Evolutionary conservation across 2,113 vertebrate genomes (phyloP).

Genomic region (Tyrannus savana): DNA sequence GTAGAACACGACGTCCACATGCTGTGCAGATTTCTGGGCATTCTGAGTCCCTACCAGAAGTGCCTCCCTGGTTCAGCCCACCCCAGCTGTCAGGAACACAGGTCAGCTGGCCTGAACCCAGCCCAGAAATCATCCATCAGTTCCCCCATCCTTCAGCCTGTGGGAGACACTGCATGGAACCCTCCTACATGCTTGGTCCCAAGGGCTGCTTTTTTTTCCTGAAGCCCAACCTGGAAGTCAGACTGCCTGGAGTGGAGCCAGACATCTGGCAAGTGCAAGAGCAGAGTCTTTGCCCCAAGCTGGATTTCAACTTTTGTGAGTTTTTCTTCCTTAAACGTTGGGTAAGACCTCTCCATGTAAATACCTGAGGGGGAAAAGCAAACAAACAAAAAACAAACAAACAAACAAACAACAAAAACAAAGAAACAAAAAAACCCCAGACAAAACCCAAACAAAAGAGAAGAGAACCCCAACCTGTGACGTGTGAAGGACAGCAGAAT

Average conservation of each 20-base stretch:
- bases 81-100: background rate
- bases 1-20: rapidly evolving
- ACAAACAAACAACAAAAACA: no score
- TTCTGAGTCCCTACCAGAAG: background rate
- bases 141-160: background rate
- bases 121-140: background rate
- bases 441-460: background rate
- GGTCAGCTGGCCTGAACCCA: background rate
- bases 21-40: background rate
- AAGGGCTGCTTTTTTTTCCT: background rate
- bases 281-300: background rate
- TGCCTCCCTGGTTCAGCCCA: background rate
- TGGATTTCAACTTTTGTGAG: background rate
- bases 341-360: background rate
- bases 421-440: background rate
- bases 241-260: background rate
- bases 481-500: background rate
- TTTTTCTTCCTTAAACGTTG: background rate
- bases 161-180: background rate
- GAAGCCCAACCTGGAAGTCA: background rate
- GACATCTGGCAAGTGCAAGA: background rate
- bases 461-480: background rate
- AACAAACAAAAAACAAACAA: no score
- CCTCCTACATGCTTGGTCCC: background rate
- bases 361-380: background rate